Evolutionary conservation across 2,888 invertebrate species (phyloP).

Genomic region (Tetragnatha montana): DNA sequence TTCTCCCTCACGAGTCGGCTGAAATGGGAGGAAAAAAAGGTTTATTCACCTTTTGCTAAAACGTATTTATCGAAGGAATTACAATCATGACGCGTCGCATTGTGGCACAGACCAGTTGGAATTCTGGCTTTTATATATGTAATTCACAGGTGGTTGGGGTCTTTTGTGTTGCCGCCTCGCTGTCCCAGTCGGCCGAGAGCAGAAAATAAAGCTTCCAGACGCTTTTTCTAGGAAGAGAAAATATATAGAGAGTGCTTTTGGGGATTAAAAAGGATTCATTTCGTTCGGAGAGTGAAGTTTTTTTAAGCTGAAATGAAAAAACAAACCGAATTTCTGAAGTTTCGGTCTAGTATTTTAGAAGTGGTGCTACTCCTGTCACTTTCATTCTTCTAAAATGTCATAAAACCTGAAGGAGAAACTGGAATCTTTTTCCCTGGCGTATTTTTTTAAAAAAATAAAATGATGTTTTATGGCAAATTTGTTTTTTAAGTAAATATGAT

Average conservation of each 20-base stretch:
- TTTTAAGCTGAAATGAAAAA: too few relatives aligned
- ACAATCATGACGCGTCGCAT: constrained; percentile 25
- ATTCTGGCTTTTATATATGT: constrained; percentile 1
- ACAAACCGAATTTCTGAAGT: too few relatives aligned
- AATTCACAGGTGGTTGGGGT: constrained; percentile 11
- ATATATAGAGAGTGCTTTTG: background rate
- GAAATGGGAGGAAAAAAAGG: background rate
- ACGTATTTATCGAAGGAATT: constrained; percentile 39
- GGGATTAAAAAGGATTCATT: background rate
- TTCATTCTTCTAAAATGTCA: too few relatives aligned
- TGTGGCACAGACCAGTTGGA: constrained; percentile 18
- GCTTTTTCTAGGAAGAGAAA: background rate
- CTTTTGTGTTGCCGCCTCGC: background rate
- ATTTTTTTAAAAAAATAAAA: too few relatives aligned
- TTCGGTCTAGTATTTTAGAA: too few relatives aligned
- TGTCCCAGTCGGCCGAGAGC: background rate
- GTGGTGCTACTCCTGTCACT: too few relatives aligned
- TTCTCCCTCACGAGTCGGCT: background rate
- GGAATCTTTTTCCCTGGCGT: too few relatives aligned
- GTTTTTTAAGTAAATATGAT: too few relatives aligned
- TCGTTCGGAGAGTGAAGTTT: background rate
- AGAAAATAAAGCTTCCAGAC: background rate
- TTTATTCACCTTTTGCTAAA: constrained; percentile 54
- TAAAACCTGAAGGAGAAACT: too few relatives aligned
- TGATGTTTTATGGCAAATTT: too few relatives aligned